phyloP scores from a whole-genome alignment of 2,113 vertebrate species.

The Crypturellus undulatus region DNA sequence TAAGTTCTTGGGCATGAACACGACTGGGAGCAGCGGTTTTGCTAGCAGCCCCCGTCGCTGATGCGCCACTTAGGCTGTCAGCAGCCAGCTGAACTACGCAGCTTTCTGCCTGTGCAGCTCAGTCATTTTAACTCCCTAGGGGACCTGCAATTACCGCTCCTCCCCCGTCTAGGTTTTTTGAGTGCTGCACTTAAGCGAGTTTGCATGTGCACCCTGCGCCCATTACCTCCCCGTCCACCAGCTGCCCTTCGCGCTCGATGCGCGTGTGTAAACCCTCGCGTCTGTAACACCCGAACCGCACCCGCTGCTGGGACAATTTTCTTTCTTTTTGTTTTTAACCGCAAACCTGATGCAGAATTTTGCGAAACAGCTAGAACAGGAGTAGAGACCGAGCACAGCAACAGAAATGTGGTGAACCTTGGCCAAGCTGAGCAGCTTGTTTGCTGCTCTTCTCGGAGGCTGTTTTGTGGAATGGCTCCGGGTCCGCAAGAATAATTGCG shows the following conservation, averaged over 20 bases:
- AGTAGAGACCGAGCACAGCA: background rate
- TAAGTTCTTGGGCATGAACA: background rate
- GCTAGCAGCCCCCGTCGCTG: background rate
- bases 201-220: background rate
- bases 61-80: conserved; percentile 13
- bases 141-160: conserved; percentile 17
- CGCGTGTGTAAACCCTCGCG: background rate
- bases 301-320: background rate
- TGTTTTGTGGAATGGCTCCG: background rate
- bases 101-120: conserved; percentile 2
- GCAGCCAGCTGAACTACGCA: background rate
- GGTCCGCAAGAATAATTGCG: no score
- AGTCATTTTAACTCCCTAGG: conserved; percentile 17
- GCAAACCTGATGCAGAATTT: background rate
- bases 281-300: background rate
- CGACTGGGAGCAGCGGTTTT: background rate
- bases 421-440: background rate
- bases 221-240: background rate
- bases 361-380: conserved; percentile 31
- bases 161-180: background rate
- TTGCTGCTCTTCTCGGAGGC: background rate
- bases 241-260: background rate
- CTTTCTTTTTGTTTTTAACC: background rate
- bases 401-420: background rate
- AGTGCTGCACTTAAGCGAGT: background rate